A percentile compares a stretch with the other conserved stretches of the same genome.
These are phyloP conservation scores for Vollenhovia emeryi DNA, from an alignment of 1,140 invertebrate genomes.

Conservation along the genomic window DNA sequence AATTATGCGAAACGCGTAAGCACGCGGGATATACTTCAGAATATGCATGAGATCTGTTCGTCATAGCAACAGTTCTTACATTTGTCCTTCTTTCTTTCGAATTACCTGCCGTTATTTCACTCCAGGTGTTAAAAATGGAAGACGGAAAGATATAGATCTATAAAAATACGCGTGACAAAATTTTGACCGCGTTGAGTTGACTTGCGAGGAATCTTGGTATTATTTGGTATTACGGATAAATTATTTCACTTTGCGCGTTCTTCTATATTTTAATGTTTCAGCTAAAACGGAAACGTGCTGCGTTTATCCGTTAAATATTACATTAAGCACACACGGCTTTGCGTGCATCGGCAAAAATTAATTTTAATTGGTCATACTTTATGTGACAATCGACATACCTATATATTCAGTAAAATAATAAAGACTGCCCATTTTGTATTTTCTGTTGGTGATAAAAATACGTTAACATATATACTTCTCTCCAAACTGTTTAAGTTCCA, in stretches of 20 bases:
- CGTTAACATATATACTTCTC: slow-evolving; percentile 17
- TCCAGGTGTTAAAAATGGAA: background rate
- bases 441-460: slow-evolving; percentile 37
- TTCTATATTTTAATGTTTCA: slow-evolving; percentile 63
- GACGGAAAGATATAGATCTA: background rate
- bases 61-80: background rate
- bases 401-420: slow-evolving; percentile 43
- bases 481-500: background rate
- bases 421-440: slow-evolving; percentile 63
- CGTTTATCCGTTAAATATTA: background rate
- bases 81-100: background rate
- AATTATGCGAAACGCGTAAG: slow-evolving; percentile 32
- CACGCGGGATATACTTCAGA: slow-evolving; percentile 3
- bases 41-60: background rate
- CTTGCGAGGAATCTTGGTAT: background rate
- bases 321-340: background rate
- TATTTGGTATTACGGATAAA: slow-evolving; percentile 61
- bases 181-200: background rate
- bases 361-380: slow-evolving; percentile 39
- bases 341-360: slow-evolving; percentile 24
- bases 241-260: background rate
- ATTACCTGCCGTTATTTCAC: background rate
- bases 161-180: background rate
- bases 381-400: slow-evolving; percentile 20
- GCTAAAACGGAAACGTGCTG: slow-evolving; percentile 54